A percentile compares a stretch with the other conserved stretches of the same genome.
Conservation (phyloP, 2,113 vertebrate species). For the Mormyrus iriodes region DNA sequence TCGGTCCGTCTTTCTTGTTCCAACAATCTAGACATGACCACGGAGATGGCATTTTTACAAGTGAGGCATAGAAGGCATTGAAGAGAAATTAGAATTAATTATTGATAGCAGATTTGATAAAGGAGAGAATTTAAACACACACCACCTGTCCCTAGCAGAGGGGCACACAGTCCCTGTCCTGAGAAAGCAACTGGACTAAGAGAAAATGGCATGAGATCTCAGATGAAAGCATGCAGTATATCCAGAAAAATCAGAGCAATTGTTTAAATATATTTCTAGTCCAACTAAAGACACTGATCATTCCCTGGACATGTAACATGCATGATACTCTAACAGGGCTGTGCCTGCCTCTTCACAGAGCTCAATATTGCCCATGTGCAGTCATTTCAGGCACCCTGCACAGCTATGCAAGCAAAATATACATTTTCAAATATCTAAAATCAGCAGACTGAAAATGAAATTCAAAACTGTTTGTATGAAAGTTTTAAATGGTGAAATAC, state of each 20-base stretch:
- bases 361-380: not conserved
- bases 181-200: not conserved
- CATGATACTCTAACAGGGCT: not conserved
- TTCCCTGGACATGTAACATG: not conserved
- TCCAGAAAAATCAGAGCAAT: not conserved
- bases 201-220: not conserved
- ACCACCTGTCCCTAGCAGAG: not conserved
- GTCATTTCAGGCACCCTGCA: not conserved
- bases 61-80: constrained; percentile 29
- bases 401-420: not conserved
- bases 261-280: not conserved
- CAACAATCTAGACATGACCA: constrained; percentile 58
- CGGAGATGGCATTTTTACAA: constrained; percentile 59
- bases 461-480: not conserved
- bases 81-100: not conserved
- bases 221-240: not conserved
- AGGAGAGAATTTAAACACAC: constrained; percentile 5
- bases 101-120: constrained; percentile 24
- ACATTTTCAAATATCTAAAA: not conserved
- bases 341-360: not conserved
- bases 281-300: not conserved
- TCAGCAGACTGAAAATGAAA: not conserved
- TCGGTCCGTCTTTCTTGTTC: constrained; percentile 56
- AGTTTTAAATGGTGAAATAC: not conserved
- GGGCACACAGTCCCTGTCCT: not conserved